phyloP scores from a whole-genome alignment of 37 sponge, comb jelly and placozoan genomes.

The Eunapius fragilis region DNA sequence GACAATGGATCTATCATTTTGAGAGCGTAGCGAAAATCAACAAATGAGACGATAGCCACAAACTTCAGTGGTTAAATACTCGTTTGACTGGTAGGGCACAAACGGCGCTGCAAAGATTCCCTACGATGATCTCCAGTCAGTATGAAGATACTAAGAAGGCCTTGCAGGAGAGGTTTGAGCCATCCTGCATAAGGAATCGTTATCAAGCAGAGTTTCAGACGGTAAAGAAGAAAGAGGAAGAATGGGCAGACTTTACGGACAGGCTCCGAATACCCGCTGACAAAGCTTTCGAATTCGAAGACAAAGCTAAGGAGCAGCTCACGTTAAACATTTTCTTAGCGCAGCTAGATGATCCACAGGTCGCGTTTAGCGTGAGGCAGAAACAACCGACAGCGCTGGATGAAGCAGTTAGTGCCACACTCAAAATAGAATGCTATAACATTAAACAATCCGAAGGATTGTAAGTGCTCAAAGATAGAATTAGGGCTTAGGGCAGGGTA shows the following conservation, averaged over 20 bases:
- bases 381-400: no score
- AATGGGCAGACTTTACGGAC: conserved; percentile 51
- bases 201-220: conserved; percentile 55
- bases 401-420: no score
- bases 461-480: no score
- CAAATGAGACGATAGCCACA: conserved; percentile 33
- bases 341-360: no score
- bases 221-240: conserved; percentile 13
- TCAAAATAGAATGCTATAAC: no score
- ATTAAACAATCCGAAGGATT: no score
- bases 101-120: conserved; percentile 32
- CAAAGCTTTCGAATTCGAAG: conserved; percentile 38
- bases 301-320: conserved; percentile 9
- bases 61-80: conserved; percentile 37
- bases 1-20: conserved; percentile 36
- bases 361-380: no score
- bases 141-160: conserved; percentile 9
- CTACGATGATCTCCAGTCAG: not conserved
- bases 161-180: conserved; percentile 43
- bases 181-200: conserved; percentile 1
- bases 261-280: conserved; percentile 26
- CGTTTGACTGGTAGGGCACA: conserved; percentile 36
- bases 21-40: conserved; percentile 36
- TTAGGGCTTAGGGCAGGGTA: no score
- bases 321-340: no score